A percentile compares a stretch with the other conserved stretches of the same genome.
Evolutionary conservation across 37 sponge, comb jelly and placozoan species (phyloP).

Genomic region (Agelas oroides): DNA sequence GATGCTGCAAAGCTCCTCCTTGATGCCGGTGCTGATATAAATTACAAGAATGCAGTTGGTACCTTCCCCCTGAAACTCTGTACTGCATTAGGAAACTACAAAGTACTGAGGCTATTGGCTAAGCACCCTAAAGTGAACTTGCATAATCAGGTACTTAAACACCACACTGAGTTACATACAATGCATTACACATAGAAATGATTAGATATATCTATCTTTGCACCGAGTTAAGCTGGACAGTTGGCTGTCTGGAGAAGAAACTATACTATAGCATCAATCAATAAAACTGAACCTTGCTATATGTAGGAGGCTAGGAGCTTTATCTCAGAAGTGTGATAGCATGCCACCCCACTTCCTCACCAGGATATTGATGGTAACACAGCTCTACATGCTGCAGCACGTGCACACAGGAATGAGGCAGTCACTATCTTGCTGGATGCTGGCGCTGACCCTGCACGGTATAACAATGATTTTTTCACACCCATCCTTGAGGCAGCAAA

Average conservation of each 20-base stretch:
- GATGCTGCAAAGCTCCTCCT: not conserved
- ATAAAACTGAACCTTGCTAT: no score
- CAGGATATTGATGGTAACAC: slow-evolving; percentile 75
- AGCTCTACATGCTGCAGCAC: slow-evolving; percentile 60
- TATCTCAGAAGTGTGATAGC: no score
- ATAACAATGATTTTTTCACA: not conserved
- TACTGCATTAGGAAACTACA: not conserved
- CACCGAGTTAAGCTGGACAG: no score
- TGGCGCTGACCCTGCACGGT: slow-evolving; percentile 47
- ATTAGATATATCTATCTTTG: no score
- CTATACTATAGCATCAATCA: no score
- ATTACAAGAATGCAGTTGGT: not conserved
- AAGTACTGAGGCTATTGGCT: not conserved
- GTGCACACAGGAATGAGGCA: slow-evolving; percentile 26
- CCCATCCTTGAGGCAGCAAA: slow-evolving; percentile 10
- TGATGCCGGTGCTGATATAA: slow-evolving; percentile 5
- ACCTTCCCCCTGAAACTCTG: not conserved
- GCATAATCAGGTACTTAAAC: not conserved
- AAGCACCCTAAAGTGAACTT: not conserved
- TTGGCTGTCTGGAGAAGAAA: no score
- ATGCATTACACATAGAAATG: no score
- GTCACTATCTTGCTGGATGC: slow-evolving; percentile 60
- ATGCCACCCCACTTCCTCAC: not conserved
- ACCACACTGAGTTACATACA: no score
- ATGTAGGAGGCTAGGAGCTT: no score